Base-by-base conservation (phyloP, 1,140 invertebrate genomes). In the Dendrolimus kikuchii region DNA sequence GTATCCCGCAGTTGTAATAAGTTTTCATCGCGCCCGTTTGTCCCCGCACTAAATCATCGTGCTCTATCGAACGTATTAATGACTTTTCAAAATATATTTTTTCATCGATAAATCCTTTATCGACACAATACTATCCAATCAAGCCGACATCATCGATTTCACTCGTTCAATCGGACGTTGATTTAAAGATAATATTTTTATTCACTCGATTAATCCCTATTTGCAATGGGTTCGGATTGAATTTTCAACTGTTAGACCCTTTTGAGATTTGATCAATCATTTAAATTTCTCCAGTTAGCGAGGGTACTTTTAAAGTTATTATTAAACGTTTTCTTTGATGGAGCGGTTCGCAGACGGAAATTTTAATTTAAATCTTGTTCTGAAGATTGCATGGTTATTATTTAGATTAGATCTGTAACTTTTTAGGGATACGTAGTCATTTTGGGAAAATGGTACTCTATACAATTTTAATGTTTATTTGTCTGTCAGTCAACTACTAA, bases 21-120 rank as follows among this genome's bases (percentile, higher is more conserved):
- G 23, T 23, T 23, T 38, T 36, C 46, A 48, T 37, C 9, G 23
- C 38, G 6, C 44, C 43, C 57, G 65, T 60, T 66, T 64, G 62
- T 57, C 55, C 49, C 61, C 49, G 57, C 68, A 66, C 65, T 66
- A 62, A 62, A 72, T 69, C 66, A 64, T 66, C 62, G 48, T 62
- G 55, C 52, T 59, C 62, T 72, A 72, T 73, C 65, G 62, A 60
- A 53, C 53, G 7, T 53, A 55, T 61, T 63, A 67, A 67, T 63
- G 59, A 62, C 52, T 57, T 66, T 61, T 46, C 52, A 53, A 62
- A 54, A 59, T 53, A 62, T 58, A 60, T 67, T 62, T 63, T 55
- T 60, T 23, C 23, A 23, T 23, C 23, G 62, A 66, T 60, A 59
- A 61, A 61, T 61, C 55, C 53, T 36, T 40, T 23, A 23, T 23